Conservation (phyloP, 2,113 vertebrate genomes). For the Pseudorasbora parva region DNA sequence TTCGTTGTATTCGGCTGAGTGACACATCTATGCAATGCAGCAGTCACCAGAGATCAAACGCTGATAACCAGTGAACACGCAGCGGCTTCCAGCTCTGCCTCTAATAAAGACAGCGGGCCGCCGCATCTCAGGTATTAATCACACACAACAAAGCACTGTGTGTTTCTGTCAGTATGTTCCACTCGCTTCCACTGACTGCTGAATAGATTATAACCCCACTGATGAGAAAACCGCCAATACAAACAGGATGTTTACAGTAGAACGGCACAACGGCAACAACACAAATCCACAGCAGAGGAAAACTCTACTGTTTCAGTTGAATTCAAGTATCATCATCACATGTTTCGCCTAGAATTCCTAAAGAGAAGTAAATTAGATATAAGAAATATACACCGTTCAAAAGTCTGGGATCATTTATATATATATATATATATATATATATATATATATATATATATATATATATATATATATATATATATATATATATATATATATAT, state of each 20-base stretch:
- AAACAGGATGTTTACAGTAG: conserved; percentile 32
- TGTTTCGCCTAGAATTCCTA: background rate
- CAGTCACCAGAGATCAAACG: conserved; percentile 42
- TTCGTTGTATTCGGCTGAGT: background rate
- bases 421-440: too few species aligned
- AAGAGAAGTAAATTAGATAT: background rate
- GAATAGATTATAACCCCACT: conserved; percentile 32
- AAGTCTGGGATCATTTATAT: background rate
- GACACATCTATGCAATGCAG: conserved; percentile 40
- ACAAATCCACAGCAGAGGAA: conserved; percentile 8
- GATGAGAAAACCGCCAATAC: conserved; percentile 33
- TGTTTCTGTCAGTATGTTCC: conserved; percentile 36
- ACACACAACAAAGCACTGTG: conserved; percentile 31
- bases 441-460: too few species aligned
- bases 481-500: too few species aligned
- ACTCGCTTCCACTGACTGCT: conserved; percentile 2
- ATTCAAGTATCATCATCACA: background rate
- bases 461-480: too few species aligned
- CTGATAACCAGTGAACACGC: conserved; percentile 42
- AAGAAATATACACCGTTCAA: background rate
- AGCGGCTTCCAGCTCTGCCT: conserved; percentile 7
- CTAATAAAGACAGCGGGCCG: conserved; percentile 47
- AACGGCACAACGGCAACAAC: background rate
- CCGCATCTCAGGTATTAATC: conserved; percentile 44
- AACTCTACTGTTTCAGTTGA: background rate